phyloP scores from a whole-genome alignment of 2,797 vertebrate species.

The Margarornis squamiger region DNA sequence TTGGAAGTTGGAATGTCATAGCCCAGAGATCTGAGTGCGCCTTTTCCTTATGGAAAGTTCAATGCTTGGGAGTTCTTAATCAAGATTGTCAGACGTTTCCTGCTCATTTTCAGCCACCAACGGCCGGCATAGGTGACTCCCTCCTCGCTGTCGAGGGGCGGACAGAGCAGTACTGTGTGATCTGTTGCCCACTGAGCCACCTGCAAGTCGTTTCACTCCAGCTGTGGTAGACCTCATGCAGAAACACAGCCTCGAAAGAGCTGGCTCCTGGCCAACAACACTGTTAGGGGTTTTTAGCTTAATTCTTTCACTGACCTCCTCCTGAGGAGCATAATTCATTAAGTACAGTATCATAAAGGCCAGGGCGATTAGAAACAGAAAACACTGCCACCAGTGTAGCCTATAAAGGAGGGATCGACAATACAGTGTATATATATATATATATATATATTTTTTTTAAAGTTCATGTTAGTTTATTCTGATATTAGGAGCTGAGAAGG shows the following conservation, averaged over 20 bases:
- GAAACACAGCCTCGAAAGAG: slow-evolving; percentile 65
- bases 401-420: not conserved
- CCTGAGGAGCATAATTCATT: slow-evolving; percentile 71
- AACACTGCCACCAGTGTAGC: slow-evolving; percentile 54
- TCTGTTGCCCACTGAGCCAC: slow-evolving; percentile 73
- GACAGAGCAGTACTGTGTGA: slow-evolving; percentile 68
- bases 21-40: slow-evolving; percentile 41
- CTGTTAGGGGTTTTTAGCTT: slow-evolving; percentile 71
- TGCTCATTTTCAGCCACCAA: slow-evolving; percentile 72
- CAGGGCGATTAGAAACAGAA: slow-evolving; percentile 64
- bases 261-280: slow-evolving; percentile 63
- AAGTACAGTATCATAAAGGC: slow-evolving; percentile 68
- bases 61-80: slow-evolving; percentile 69
- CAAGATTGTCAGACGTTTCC: slow-evolving; percentile 74
- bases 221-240: slow-evolving; percentile 75
- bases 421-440: not conserved
- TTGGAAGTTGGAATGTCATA: slow-evolving; percentile 35
- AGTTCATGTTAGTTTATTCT: slow-evolving; percentile 8
- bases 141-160: slow-evolving; percentile 65
- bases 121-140: slow-evolving; percentile 71
- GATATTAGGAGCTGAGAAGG: not conserved
- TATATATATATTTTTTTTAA: not conserved
- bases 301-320: slow-evolving; percentile 73
- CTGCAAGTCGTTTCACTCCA: slow-evolving; percentile 77
- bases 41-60: slow-evolving; percentile 70